Conservation (phyloP, 92 coral and sea anemone genomes). For the Pocillopora meandrina region DNA sequence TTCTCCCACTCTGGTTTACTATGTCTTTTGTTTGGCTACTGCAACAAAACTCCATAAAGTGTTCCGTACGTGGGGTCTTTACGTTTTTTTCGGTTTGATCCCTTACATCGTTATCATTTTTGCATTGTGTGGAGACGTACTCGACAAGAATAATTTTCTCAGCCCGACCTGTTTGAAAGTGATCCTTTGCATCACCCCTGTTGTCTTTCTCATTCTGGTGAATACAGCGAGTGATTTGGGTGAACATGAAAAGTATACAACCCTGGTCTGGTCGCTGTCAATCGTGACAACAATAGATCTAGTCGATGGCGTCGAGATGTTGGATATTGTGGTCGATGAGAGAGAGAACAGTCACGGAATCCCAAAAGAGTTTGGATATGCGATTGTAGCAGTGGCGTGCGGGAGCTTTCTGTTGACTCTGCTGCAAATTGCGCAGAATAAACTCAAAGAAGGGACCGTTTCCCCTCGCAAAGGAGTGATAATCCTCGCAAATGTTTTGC, state of each 20-base stretch:
- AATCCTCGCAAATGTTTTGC: background rate
- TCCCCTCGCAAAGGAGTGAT: background rate
- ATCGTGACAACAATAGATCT: conserved; percentile 55
- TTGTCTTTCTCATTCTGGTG: conserved; percentile 26
- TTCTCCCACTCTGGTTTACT: background rate
- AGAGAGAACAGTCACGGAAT: conserved; percentile 34
- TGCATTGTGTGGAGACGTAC: background rate
- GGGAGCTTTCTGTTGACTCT: conserved; percentile 4
- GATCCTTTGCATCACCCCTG: conserved; percentile 16
- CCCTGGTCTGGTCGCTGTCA: conserved; percentile 35
- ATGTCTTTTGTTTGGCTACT: background rate
- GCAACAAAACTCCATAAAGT: background rate
- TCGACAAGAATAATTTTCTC: conserved; percentile 7
- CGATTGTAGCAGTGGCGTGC: conserved; percentile 29
- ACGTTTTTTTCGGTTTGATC: background rate
- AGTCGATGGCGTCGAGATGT: conserved; percentile 64
- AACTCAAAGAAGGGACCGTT: background rate
- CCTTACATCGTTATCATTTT: background rate
- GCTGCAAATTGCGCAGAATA: conserved; percentile 13
- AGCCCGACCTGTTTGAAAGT: conserved; percentile 13
- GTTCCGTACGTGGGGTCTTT: background rate
- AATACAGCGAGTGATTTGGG: conserved; percentile 10
- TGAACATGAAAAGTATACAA: conserved; percentile 3
- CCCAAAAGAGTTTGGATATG: conserved; percentile 15
- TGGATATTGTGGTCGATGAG: conserved; percentile 44